Evolutionary conservation across 2,797 vertebrate genomes (phyloP).

Genomic region (Cetoscarus ocellatus): DNA sequence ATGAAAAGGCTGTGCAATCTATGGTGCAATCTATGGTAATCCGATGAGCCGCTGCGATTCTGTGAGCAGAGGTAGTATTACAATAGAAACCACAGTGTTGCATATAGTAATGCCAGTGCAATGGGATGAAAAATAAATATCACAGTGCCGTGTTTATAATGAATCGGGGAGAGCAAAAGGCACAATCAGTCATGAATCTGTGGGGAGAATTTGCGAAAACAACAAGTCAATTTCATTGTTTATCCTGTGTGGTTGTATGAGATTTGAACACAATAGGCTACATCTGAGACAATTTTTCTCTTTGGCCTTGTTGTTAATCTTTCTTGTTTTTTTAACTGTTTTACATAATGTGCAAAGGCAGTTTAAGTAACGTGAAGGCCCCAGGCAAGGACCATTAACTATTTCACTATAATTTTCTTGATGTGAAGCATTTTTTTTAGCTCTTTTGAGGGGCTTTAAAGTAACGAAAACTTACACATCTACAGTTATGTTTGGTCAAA

Average conservation of each 20-base stretch:
- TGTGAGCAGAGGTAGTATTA: constrained; percentile 66
- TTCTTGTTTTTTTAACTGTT: constrained; percentile 42
- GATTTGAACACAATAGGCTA: constrained; percentile 65
- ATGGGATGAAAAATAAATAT: constrained; percentile 79
- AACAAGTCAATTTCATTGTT: constrained; percentile 78
- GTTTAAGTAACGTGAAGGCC: no score
- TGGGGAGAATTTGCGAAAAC: constrained; percentile 75
- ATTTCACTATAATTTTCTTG: no score
- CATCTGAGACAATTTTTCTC: constrained; percentile 59
- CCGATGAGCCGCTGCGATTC: constrained; percentile 68
- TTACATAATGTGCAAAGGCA: constrained; percentile 13
- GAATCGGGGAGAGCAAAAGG: constrained; percentile 63
- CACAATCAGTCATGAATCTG: constrained; percentile 72
- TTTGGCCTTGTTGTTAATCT: constrained; percentile 49
- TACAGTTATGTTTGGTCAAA: no score
- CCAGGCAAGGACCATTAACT: no score
- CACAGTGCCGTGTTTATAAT: constrained; percentile 62
- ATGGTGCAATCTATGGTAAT: constrained; percentile 83
- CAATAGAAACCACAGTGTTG: constrained; percentile 72
- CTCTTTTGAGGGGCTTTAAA: no score
- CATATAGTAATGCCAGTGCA: constrained; percentile 67
- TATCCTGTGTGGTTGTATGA: constrained; percentile 55
- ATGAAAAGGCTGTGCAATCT: constrained; percentile 77
- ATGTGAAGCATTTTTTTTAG: no score
- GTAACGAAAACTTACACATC: no score